phyloP scores from a whole-genome alignment of 2,888 invertebrate species.

The Omphaloscelis lunosa region DNA sequence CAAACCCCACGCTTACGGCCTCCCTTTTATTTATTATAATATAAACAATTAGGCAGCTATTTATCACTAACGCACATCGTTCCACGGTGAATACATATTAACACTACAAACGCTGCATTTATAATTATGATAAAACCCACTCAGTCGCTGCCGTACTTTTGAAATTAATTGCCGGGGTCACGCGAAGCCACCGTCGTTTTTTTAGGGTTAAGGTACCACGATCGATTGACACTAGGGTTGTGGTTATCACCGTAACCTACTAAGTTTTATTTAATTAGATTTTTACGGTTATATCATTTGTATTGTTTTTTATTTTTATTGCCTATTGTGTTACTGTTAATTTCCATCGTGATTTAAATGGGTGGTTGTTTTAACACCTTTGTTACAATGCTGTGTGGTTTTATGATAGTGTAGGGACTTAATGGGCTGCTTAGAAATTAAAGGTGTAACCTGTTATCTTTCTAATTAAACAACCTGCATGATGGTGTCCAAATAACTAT shows the following conservation, averaged over 20 bases:
- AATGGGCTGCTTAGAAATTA: constrained; percentile 30
- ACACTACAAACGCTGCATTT: constrained; percentile 70
- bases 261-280: constrained; percentile 68
- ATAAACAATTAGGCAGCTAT: constrained; percentile 69
- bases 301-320: constrained; percentile 59
- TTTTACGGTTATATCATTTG: constrained; percentile 60
- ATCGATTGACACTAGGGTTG: constrained; percentile 66
- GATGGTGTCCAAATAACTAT: not conserved
- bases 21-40: constrained; percentile 67
- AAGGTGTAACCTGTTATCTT: constrained; percentile 15
- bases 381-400: constrained; percentile 25
- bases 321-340: constrained; percentile 48
- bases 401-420: constrained; percentile 27
- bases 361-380: constrained; percentile 46
- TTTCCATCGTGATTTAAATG: constrained; percentile 52
- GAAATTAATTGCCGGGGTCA: constrained; percentile 82
- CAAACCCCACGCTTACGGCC: constrained; percentile 49
- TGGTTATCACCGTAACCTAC: constrained; percentile 63
- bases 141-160: constrained; percentile 72
- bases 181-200: constrained; percentile 72
- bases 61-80: constrained; percentile 75
- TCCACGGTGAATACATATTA: constrained; percentile 74
- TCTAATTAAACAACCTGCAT: constrained; percentile 10
- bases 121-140: constrained; percentile 69
- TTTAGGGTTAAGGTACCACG: constrained; percentile 69